Conservation (phyloP, 1,140 invertebrate genomes). For the Cherax destructor region DNA sequence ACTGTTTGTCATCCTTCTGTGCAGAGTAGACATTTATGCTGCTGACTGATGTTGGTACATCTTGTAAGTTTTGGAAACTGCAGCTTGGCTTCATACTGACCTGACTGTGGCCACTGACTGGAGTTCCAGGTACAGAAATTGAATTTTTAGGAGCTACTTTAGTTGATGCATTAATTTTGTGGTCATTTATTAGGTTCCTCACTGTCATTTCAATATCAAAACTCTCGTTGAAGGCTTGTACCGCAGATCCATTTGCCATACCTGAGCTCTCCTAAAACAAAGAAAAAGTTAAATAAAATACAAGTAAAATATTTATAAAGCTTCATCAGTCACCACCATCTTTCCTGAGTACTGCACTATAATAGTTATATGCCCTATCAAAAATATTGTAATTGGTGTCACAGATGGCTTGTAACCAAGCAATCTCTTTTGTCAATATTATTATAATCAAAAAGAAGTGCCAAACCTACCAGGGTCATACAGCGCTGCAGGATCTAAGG, state of each 20-base stretch:
- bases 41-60: slow-evolving; percentile 20
- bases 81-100: slow-evolving; percentile 32
- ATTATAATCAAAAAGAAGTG: too few relatives aligned
- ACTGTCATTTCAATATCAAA: slow-evolving; percentile 27
- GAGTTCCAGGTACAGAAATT: slow-evolving; percentile 52
- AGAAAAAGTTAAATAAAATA: neutral
- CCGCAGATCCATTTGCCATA: slow-evolving; percentile 53
- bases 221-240: slow-evolving; percentile 18
- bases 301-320: neutral
- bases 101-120: slow-evolving; percentile 21
- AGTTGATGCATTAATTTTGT: neutral
- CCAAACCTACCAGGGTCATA: too few relatives aligned
- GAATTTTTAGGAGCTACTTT: slow-evolving; percentile 22
- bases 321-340: too few relatives aligned
- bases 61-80: slow-evolving; percentile 38
- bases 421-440: too few relatives aligned
- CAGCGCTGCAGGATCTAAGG: too few relatives aligned
- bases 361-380: too few relatives aligned
- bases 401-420: too few relatives aligned
- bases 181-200: slow-evolving; percentile 15
- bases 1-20: slow-evolving; percentile 1
- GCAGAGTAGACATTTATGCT: slow-evolving; percentile 17
- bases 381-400: too few relatives aligned
- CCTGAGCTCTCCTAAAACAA: slow-evolving; percentile 33
- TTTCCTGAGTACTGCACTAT: too few relatives aligned